Percentiles rank a stretch among this genome's conserved stretches.
phyloP scores from a whole-genome alignment of 2,113 vertebrate species.

The Turnix velox region DNA sequence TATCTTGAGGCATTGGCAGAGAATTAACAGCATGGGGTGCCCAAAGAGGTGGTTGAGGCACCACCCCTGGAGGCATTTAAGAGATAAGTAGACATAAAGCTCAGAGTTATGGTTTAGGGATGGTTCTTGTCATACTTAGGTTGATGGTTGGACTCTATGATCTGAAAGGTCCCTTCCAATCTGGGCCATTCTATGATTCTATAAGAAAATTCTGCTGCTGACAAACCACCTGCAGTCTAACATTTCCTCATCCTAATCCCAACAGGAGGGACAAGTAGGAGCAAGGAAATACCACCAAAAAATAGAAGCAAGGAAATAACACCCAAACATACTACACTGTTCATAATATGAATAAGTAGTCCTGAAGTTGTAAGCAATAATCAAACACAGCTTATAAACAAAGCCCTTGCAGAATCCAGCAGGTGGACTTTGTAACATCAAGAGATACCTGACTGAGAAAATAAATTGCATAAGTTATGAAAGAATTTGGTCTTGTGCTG shows the following conservation, averaged over 20 bases:
- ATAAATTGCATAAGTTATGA: background rate
- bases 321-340: background rate
- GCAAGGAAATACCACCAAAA: background rate
- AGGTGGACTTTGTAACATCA: background rate
- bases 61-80: too few species aligned
- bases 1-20: accelerated
- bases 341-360: background rate
- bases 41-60: too few species aligned
- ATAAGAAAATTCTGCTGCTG: too few species aligned
- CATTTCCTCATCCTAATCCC: background rate
- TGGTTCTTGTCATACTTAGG: too few species aligned
- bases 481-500: background rate
- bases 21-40: background rate
- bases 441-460: background rate
- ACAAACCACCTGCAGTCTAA: background rate
- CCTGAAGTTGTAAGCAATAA: background rate
- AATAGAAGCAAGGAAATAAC: background rate
- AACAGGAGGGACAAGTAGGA: background rate
- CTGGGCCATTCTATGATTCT: too few species aligned
- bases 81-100: too few species aligned
- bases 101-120: too few species aligned
- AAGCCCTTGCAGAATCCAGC: background rate
- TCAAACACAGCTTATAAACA: background rate
- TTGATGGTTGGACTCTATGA: too few species aligned
- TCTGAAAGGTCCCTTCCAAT: too few species aligned